Percentiles rank a stretch among this genome's conserved stretches.
Evolutionary conservation across 2,797 vertebrate species (phyloP).

Genomic region (Syngnathus rostellatus): DNA sequence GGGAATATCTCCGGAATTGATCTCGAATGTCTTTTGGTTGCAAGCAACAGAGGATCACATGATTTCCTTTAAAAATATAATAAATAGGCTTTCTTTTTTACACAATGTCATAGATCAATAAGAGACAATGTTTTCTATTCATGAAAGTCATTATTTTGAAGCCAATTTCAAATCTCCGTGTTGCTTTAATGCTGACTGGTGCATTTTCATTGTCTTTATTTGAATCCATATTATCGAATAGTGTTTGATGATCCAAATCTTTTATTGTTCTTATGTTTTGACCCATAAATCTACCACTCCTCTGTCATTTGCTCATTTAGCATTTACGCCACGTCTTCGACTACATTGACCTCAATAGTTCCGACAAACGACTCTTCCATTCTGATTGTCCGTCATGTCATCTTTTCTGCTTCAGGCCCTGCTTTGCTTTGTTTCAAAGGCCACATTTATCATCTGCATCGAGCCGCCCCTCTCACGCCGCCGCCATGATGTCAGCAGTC

Average conservation of each 20-base stretch:
- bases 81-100: neutral
- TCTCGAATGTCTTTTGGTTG: neutral
- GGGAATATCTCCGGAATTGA: neutral
- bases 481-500: conserved; percentile 42
- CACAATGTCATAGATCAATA: too few species aligned
- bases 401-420: neutral
- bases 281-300: too few species aligned
- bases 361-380: neutral
- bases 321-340: neutral
- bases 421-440: neutral
- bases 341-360: neutral
- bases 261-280: too few species aligned
- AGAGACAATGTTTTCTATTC: too few species aligned
- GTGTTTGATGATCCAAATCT: too few species aligned
- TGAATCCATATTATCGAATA: too few species aligned
- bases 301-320: too few species aligned
- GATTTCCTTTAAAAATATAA: neutral
- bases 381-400: neutral
- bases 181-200: too few species aligned
- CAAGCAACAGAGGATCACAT: neutral
- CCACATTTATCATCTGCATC: neutral
- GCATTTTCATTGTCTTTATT: too few species aligned
- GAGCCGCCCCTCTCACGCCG: neutral
- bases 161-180: too few species aligned
- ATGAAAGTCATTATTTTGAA: too few species aligned